Evolutionary conservation across 2,888 invertebrate species (phyloP).

Genomic region (Orthosia incerta): DNA sequence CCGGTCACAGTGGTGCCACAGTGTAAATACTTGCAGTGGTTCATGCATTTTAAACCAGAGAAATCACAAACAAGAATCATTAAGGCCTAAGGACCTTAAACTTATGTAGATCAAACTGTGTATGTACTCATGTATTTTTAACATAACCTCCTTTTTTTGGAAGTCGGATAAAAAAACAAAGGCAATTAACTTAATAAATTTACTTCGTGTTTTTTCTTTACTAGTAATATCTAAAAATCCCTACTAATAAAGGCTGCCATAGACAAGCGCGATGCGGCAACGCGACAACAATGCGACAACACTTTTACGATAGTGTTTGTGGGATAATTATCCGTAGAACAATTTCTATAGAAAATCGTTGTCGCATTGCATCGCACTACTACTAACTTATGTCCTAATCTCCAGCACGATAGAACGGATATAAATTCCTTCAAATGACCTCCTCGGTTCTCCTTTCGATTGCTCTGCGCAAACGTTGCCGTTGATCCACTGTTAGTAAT

Average conservation of each 20-base stretch:
- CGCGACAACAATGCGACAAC: neutral
- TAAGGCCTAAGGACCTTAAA: no score
- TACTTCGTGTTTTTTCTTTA: no score
- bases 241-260: neutral
- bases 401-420: neutral
- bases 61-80: no score
- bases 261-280: neutral
- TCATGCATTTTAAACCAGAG: neutral
- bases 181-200: no score
- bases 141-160: no score
- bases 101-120: no score
- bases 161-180: no score
- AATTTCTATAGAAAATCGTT: neutral
- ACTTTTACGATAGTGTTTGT: no score
- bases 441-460: neutral
- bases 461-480: neutral
- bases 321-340: neutral
- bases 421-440: neutral
- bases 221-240: no score
- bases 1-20: constrained; percentile 12
- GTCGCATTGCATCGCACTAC: neutral
- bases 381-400: neutral
- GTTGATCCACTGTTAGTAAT: neutral
- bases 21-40: neutral
- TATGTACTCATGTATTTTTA: no score